Conservation (phyloP, 2,888 invertebrate species). For the Chelonus formosanus region DNA sequence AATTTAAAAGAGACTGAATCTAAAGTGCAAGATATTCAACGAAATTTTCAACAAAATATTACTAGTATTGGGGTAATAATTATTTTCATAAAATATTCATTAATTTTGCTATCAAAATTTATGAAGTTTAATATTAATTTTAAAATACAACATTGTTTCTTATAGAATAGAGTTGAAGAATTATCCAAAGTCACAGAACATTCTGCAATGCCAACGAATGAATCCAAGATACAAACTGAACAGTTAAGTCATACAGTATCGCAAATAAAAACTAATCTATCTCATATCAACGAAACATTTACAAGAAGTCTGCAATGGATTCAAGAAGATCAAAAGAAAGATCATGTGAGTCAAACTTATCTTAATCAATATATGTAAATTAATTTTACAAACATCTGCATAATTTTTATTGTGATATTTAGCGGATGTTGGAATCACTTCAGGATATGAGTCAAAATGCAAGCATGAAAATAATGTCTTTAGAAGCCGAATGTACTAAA, state of each 20-base stretch:
- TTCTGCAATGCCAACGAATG: slow-evolving; percentile 53
- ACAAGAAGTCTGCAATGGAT: slow-evolving; percentile 63
- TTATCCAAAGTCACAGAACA: slow-evolving; percentile 56
- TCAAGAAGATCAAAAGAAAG: slow-evolving; percentile 62
- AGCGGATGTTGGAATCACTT: slow-evolving; percentile 55
- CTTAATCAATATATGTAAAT: neutral
- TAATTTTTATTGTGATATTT: slow-evolving; percentile 7
- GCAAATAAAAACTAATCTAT: slow-evolving; percentile 61
- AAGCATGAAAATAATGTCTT: slow-evolving; percentile 62
- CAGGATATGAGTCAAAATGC: slow-evolving; percentile 62
- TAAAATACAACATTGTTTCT: neutral
- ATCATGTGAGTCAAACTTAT: slow-evolving; percentile 58
- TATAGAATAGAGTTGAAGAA: slow-evolving; percentile 53
- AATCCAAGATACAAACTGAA: slow-evolving; percentile 60
- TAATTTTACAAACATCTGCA: slow-evolving; percentile 26
- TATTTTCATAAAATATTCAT: neutral
- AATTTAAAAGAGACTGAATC: slow-evolving; percentile 58
- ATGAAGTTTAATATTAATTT: no score
- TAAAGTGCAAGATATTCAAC: slow-evolving; percentile 58
- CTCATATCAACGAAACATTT: slow-evolving; percentile 63
- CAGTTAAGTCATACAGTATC: slow-evolving; percentile 58
- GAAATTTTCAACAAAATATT: slow-evolving; percentile 53
- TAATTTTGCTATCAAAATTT: no score
- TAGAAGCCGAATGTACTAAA: slow-evolving; percentile 59
- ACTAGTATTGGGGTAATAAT: slow-evolving; percentile 54